Evolutionary conservation across 1,140 invertebrate species (phyloP), one percentile per base, ranked within the genome.

Genomic region (Rhagoletis pomonella): DNA sequence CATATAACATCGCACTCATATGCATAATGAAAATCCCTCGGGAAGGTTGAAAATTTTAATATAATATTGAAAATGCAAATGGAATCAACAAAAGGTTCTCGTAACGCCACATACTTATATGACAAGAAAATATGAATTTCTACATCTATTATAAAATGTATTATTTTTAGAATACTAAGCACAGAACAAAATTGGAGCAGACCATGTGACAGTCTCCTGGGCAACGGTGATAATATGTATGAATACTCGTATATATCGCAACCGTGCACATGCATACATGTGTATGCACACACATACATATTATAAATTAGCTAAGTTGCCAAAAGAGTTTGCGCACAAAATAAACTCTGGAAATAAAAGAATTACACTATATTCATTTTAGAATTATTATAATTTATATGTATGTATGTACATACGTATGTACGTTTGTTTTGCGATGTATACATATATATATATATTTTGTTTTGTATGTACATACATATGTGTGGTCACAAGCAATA

Each of bases 101-200:
- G 73, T 81, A 81, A 81, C 55, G 50, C 4, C 29, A 29, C 29
- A 29, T 29, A 29, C 29, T 29, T 81, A 81, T 81, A 81, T 81
- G 73, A 47, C 73, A 81, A 81, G 47, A 55, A 81, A 81, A 81
- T 47, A 81, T 81, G 73, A 58, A 81, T 81, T 58, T 81, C 73
- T 55, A 81, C 50, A 55, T 50, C 44, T 81, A 81, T 50, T 81
- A 81, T 81, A 81, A 81, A 81, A 81, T 81, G 14, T 55, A 81
- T 81, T 81, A 81, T 81, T 81, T 81, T 81, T 81, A 81, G 73
- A 81, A 81, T 81, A 29, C 73, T 81, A 81, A 81, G 73, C 73
- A 81, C 47, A 55, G 73, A 81, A 81, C n/a, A 50, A 42, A 81
- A 81, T 81, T 81, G 73, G 73, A 81, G 47, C 73, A 81, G 47